Evolutionary conservation across 2,113 vertebrate genomes (phyloP).

Genomic region (Oplegnathus fasciatus): DNA sequence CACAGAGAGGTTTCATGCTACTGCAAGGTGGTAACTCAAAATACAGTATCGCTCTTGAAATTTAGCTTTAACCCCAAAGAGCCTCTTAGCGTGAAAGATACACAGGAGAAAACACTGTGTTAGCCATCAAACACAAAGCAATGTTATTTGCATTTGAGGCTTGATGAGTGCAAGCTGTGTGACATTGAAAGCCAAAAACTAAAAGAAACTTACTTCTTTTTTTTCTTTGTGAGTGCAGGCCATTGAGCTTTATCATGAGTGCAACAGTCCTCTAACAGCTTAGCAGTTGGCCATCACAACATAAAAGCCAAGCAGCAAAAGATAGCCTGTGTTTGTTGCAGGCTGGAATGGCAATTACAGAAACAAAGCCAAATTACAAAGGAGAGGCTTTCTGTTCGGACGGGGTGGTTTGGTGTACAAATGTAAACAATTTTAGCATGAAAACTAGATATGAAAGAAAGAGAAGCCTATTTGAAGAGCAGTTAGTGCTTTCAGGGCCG

Average conservation of each 20-base stretch:
- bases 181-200: conserved; percentile 21
- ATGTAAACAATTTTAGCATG: conserved; percentile 38
- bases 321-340: conserved; percentile 26
- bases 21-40: background rate
- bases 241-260: conserved; percentile 48
- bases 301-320: conserved; percentile 23
- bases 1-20: background rate
- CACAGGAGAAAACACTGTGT: background rate
- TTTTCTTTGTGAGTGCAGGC: conserved; percentile 10
- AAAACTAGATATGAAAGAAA: conserved; percentile 33
- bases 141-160: conserved; percentile 13
- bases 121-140: background rate
- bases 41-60: background rate
- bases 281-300: conserved; percentile 35
- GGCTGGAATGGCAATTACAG: conserved; percentile 37
- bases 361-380: conserved; percentile 42
- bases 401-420: conserved; percentile 6
- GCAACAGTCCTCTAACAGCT: conserved; percentile 25
- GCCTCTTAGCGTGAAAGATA: conserved; percentile 1
- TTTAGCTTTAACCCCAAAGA: background rate
- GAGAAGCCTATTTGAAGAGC: conserved; percentile 10
- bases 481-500: background rate
- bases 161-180: conserved; percentile 42
- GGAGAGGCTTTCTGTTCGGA: conserved; percentile 7
- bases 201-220: background rate